Percentiles rank a stretch among this genome's conserved stretches.
Evolutionary conservation across 2,797 vertebrate genomes (phyloP).

Genomic region (Parotocinclus haroldoi): DNA sequence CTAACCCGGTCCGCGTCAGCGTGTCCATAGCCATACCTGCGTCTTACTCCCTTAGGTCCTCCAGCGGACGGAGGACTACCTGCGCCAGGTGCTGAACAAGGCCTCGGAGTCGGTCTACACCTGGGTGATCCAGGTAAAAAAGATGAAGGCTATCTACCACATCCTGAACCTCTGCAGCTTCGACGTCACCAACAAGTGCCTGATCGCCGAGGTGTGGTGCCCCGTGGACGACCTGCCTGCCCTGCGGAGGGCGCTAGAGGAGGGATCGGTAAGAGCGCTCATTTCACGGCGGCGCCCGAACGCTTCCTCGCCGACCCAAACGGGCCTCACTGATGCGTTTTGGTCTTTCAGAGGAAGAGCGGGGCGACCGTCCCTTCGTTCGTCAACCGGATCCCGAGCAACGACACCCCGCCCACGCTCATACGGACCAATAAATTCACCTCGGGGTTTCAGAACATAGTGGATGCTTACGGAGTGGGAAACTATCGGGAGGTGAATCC

Average conservation of each 20-base stretch:
- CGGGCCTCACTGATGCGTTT: conserved; percentile 26
- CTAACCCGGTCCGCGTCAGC: too few species aligned
- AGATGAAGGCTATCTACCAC: conserved; percentile 98
- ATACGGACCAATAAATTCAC: conserved; percentile 97
- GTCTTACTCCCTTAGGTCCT: conserved; percentile 75
- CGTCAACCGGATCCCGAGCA: conserved; percentile 90
- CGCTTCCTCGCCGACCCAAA: too few species aligned
- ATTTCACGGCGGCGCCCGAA: too few species aligned
- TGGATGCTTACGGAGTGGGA: conserved; percentile 92
- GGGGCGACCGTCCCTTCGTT: conserved; percentile 90
- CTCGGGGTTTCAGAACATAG: conserved; percentile 94
- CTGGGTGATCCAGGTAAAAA: conserved; percentile 90
- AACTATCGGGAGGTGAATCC: conserved; percentile 95
- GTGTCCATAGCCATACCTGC: too few species aligned
- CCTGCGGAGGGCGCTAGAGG: conserved; percentile 81
- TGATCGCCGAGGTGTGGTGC: conserved; percentile 97
- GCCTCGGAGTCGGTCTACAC: conserved; percentile 88
- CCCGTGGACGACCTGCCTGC: conserved; percentile 81
- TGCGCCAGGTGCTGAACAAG: conserved; percentile 88
- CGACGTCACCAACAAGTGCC: conserved; percentile 97
- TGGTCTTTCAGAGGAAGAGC: conserved; percentile 77
- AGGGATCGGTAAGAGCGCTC: conserved; percentile 83
- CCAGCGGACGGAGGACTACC: conserved; percentile 90
- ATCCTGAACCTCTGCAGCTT: conserved; percentile 96
- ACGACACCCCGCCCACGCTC: conserved; percentile 87